phyloP scores from a whole-genome alignment of 2,113 vertebrate genomes.

The Mastomys coucha region DNA sequence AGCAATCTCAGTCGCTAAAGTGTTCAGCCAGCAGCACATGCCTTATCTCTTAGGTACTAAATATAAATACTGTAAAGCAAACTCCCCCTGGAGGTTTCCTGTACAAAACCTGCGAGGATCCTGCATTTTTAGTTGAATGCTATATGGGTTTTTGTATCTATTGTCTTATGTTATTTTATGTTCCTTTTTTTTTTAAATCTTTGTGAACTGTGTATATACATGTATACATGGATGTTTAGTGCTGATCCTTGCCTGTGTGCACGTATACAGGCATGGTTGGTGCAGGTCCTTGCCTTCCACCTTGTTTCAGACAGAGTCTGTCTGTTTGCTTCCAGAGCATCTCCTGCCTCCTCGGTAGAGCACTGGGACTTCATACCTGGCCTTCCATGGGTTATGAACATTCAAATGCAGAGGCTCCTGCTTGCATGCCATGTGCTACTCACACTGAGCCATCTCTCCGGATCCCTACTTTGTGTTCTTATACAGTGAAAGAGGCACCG shows the following conservation, averaged over 20 bases:
- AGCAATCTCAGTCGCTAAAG: slow-evolving; percentile 6
- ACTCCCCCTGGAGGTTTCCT: background rate
- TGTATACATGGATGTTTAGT: background rate
- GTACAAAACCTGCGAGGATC: background rate
- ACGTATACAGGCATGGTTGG: background rate
- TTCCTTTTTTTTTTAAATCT: background rate
- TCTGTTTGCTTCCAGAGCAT: background rate
- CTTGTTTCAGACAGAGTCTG: background rate
- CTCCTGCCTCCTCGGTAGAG: background rate
- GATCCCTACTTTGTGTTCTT: background rate
- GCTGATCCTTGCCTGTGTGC: background rate
- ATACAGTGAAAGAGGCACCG: background rate
- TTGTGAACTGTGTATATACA: background rate
- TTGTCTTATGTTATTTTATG: background rate
- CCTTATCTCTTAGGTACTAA: background rate
- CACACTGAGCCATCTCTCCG: background rate
- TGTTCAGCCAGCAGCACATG: background rate
- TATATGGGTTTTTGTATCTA: background rate
- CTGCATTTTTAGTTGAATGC: background rate
- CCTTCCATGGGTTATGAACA: background rate
- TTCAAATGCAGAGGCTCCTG: background rate
- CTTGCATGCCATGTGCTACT: background rate
- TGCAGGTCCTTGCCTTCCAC: background rate
- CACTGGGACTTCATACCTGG: background rate
- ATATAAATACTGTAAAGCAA: background rate